These are phyloP conservation scores for Crotalus helleri DNA, from an alignment of 2,113 vertebrate genomes.

Conservation along the genomic window DNA sequence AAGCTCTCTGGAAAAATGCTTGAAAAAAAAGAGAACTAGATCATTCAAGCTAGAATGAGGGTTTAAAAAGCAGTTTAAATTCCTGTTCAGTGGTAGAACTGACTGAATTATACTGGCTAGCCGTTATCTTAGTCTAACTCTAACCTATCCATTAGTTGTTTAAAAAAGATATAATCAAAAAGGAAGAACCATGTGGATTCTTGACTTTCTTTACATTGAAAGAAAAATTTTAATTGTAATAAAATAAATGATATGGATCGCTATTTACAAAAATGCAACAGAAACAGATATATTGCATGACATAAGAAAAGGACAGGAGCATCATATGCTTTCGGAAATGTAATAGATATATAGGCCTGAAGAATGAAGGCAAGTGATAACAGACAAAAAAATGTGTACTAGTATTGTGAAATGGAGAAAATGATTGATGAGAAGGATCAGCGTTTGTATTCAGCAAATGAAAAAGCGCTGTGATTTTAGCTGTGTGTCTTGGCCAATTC, in stretches of 20 bases:
- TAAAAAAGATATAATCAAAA: neutral
- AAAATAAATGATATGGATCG: neutral
- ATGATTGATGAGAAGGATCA: neutral
- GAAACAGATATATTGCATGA: neutral
- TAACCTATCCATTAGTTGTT: neutral
- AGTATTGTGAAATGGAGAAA: neutral
- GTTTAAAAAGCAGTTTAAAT: neutral
- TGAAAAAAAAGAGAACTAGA: neutral
- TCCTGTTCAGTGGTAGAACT: neutral
- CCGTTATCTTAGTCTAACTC: neutral
- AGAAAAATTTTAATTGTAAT: neutral
- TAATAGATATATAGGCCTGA: neutral
- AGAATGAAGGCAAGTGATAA: slow-evolving; percentile 17
- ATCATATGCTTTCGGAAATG: neutral
- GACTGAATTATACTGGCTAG: neutral
- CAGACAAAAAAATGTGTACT: neutral
- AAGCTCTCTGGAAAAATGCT: neutral
- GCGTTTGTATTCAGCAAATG: slow-evolving; percentile 14
- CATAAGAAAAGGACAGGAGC: no score
- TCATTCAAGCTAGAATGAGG: neutral
- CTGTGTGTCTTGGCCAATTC: slow-evolving; percentile 44
- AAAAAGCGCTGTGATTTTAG: slow-evolving; percentile 44
- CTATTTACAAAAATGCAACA: neutral
- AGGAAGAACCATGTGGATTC: neutral
- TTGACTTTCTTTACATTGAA: neutral